phyloP scores from a whole-genome alignment of 2,113 vertebrate species.

The Accipiter cooperii region DNA sequence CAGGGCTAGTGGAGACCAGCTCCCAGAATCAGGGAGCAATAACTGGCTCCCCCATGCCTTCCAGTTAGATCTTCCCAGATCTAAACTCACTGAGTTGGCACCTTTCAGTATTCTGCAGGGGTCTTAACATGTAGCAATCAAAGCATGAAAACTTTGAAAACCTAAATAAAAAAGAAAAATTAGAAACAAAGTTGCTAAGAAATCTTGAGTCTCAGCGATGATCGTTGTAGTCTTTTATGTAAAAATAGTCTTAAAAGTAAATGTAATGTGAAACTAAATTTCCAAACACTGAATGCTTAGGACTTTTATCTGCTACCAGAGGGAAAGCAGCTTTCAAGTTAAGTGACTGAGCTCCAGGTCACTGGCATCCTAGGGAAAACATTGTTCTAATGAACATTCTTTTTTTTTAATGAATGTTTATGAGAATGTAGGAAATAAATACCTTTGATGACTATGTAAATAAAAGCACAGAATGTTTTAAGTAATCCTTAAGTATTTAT shows the following conservation, averaged over 20 bases:
- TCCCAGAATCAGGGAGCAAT: not conserved
- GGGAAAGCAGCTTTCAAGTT: not conserved
- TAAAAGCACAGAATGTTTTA: conserved; percentile 31
- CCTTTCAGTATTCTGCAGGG: not conserved
- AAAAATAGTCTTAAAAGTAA: not conserved
- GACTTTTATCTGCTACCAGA: not conserved
- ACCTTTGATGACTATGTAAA: not conserved
- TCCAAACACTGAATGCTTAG: not conserved
- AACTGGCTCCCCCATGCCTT: not conserved
- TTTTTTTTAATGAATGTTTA: conserved; percentile 10
- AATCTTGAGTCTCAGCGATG: not conserved
- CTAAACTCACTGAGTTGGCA: not conserved
- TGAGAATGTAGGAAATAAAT: conserved; percentile 8
- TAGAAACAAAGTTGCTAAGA: not conserved
- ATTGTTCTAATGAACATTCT: not conserved
- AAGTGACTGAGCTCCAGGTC: not conserved
- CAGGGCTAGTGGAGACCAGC: not conserved
- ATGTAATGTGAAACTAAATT: not conserved
- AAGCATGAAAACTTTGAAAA: not conserved
- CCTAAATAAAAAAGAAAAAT: not conserved
- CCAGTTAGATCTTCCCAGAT: not conserved
- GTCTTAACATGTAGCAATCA: not conserved
- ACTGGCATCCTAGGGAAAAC: conserved; percentile 7
- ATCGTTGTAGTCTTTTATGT: not conserved
- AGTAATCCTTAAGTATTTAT: conserved; percentile 19